phyloP scores from a whole-genome alignment of 2,797 vertebrate species.

The Clarias fuscus region DNA sequence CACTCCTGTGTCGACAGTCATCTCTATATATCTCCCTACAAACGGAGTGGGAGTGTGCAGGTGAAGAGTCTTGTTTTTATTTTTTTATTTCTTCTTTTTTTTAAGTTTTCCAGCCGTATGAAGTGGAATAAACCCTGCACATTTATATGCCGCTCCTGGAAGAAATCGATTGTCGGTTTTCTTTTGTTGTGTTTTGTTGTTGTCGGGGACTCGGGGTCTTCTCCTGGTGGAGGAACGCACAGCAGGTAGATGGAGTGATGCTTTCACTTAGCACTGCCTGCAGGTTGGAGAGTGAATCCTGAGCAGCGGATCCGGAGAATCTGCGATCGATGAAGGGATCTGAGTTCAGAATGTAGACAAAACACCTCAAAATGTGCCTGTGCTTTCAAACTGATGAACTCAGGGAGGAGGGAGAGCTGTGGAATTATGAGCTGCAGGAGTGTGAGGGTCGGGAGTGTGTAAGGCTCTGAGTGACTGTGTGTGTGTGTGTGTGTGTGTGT shows the following conservation, averaged over 20 bases:
- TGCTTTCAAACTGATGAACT: background rate
- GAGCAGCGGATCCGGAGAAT: background rate
- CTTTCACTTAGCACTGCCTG: constrained; percentile 41
- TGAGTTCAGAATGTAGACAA: background rate
- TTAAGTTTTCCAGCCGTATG: background rate
- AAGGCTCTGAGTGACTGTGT: no score
- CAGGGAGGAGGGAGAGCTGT: background rate
- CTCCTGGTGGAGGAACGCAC: constrained; percentile 29
- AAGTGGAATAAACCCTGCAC: background rate
- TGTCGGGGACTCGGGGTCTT: constrained; percentile 17
- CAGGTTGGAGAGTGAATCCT: constrained; percentile 23
- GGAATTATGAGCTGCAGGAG: background rate
- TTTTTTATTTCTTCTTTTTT: constrained; percentile 7
- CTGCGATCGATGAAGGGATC: background rate
- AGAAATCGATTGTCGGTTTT: constrained; percentile 24
- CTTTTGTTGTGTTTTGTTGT: constrained; percentile 31
- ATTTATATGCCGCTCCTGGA: background rate
- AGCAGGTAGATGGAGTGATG: constrained; percentile 36
- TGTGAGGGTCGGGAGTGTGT: no score
- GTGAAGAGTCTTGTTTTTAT: background rate
- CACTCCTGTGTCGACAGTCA: constrained; percentile 34
- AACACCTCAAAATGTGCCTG: background rate
- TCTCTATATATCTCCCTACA: constrained; percentile 32
- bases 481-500: background rate
- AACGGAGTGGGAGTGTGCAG: constrained; percentile 23